phyloP scores from a whole-genome alignment of 2,113 vertebrate species.

The Aleadryas rufinucha region DNA sequence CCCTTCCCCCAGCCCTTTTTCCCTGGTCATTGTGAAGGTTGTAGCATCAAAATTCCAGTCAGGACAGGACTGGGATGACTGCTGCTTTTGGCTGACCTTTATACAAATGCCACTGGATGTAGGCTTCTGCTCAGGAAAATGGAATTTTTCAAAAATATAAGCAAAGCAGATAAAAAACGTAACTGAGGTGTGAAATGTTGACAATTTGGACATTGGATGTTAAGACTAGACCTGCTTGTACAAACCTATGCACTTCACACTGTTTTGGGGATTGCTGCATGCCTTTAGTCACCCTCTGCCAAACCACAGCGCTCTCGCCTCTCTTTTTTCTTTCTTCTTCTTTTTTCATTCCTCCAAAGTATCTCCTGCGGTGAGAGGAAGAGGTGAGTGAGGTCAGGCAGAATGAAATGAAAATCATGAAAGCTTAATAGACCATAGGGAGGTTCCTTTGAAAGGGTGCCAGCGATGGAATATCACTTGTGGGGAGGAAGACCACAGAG shows the following conservation, averaged over 20 bases:
- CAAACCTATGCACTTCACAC: neutral
- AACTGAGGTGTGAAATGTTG: neutral
- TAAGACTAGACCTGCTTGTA: neutral
- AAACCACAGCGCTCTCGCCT: neutral
- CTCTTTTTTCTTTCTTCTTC: neutral
- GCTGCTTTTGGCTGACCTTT: conserved; percentile 12
- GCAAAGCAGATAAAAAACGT: neutral
- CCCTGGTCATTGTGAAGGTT: neutral
- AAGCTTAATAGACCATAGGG: conserved; percentile 30
- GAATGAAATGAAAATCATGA: conserved; percentile 29
- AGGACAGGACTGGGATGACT: neutral
- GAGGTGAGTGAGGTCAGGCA: conserved; percentile 13
- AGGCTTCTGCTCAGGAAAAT: neutral
- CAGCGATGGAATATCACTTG: neutral
- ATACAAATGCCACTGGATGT: neutral
- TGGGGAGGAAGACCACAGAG: conserved; percentile 1
- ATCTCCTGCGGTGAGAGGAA: neutral
- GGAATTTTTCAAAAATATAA: neutral
- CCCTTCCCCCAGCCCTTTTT: neutral
- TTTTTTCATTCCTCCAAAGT: neutral
- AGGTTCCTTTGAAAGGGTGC: conserved; percentile 21
- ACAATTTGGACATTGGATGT: neutral
- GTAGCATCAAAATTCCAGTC: neutral
- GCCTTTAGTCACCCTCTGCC: neutral
- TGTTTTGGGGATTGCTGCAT: neutral